Conservation (phyloP, 1,140 invertebrate species). For the Atta cephalotes region DNA sequence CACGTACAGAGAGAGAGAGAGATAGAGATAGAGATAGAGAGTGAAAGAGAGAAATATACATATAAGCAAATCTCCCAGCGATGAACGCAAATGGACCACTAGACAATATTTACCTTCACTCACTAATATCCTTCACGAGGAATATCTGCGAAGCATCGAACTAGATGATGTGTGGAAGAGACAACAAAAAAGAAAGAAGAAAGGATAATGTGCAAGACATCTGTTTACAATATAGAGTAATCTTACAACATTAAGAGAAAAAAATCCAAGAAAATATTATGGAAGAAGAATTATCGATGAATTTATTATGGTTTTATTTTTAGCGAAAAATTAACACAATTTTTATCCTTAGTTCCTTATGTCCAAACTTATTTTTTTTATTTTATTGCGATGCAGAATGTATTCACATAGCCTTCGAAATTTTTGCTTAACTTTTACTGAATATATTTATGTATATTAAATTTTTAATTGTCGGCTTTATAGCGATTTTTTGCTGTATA, state of each 20-base stretch:
- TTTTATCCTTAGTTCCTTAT: slow-evolving; percentile 1
- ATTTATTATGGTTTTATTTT: not conserved
- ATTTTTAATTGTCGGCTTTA: slow-evolving; percentile 26
- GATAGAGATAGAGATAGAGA: not conserved
- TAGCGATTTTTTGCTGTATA: slow-evolving; percentile 1
- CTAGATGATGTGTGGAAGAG: slow-evolving; percentile 37
- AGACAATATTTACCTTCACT: slow-evolving; percentile 38
- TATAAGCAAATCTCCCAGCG: slow-evolving; percentile 52
- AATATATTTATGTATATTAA: not conserved
- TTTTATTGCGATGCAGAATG: slow-evolving; percentile 21
- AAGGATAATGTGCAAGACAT: slow-evolving; percentile 38
- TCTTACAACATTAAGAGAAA: not conserved
- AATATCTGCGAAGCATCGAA: slow-evolving; percentile 20
- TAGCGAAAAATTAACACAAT: slow-evolving; percentile 20
- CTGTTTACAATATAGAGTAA: not conserved
- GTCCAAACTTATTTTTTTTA: not conserved
- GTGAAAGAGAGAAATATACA: slow-evolving; percentile 2
- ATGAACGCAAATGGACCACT: slow-evolving; percentile 42
- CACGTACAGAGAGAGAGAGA: slow-evolving; percentile 4
- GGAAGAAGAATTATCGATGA: not conserved
- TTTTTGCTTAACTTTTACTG: not conserved
- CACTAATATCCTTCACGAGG: slow-evolving; percentile 10
- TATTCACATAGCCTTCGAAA: not conserved
- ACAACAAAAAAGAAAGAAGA: slow-evolving; percentile 27
- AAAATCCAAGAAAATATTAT: not conserved